Evolutionary conservation across 35 echinoderm and acorn worm genomes (phyloP).

Genomic region (Ophioderma brevispina): DNA sequence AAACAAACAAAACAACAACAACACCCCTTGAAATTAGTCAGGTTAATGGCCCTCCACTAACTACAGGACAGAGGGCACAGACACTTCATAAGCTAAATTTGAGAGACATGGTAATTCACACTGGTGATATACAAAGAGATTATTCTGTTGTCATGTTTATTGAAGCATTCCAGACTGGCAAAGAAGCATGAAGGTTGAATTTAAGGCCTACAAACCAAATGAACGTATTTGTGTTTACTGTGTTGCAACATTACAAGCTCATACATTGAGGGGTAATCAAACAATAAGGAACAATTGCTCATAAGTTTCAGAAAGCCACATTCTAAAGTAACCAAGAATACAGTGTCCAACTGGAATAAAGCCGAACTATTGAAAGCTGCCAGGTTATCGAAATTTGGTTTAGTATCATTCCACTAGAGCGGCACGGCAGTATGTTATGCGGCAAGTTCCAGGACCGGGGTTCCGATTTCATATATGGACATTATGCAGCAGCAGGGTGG

Average conservation of each 20-base stretch:
- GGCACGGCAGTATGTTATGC: too few relatives aligned
- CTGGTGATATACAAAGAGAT: not conserved
- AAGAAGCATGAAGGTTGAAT: not conserved
- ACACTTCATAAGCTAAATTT: not conserved
- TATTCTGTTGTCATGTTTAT: constrained; percentile 36
- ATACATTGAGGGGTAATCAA: constrained; percentile 35
- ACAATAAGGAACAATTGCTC: constrained; percentile 41
- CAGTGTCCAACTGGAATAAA: constrained; percentile 58
- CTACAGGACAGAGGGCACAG: constrained; percentile 36
- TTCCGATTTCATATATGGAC: too few relatives aligned
- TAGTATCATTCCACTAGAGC: too few relatives aligned
- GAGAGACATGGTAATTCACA: not conserved
- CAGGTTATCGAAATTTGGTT: constrained; percentile 29
- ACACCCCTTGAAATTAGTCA: constrained; percentile 35
- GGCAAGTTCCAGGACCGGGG: too few relatives aligned
- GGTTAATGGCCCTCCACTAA: constrained; percentile 35
- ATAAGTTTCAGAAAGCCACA: constrained; percentile 62
- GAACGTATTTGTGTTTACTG: constrained; percentile 51
- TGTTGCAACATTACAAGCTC: constrained; percentile 41
- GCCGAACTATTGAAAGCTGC: not conserved
- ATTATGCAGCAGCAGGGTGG: too few relatives aligned
- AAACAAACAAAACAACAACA: constrained; percentile 4
- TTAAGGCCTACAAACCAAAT: constrained; percentile 53
- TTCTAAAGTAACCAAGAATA: constrained; percentile 6
- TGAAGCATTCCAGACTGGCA: constrained; percentile 33